These are phyloP conservation scores for Balearica regulorum DNA, from an alignment of 2,797 vertebrate genomes.

Conservation along the genomic window DNA sequence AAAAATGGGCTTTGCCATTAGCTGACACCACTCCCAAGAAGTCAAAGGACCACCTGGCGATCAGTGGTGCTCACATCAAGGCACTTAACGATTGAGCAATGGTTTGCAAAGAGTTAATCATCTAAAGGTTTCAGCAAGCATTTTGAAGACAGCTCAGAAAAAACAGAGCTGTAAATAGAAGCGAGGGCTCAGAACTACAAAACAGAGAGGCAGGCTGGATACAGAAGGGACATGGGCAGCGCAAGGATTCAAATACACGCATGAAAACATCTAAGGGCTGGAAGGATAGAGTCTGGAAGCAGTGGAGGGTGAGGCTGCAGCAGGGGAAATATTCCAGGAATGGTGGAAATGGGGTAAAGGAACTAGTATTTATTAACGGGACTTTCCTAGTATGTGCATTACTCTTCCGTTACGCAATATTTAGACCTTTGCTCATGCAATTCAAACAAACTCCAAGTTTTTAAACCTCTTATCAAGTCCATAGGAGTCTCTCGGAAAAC, in stretches of 20 bases:
- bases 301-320: background rate
- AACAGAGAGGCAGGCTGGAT: background rate
- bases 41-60: background rate
- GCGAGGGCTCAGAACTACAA: background rate
- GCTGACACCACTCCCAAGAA: background rate
- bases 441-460: background rate
- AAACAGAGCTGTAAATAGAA: background rate
- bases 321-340: background rate
- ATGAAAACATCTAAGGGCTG: background rate
- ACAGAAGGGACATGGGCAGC: background rate
- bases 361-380: background rate
- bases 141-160: background rate
- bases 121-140: background rate
- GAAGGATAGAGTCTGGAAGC: background rate
- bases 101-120: background rate
- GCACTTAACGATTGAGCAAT: background rate
- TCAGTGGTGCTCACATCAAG: background rate
- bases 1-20: background rate
- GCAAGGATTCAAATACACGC: background rate
- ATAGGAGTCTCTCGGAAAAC: background rate
- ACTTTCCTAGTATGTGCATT: background rate
- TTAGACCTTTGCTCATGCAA: background rate
- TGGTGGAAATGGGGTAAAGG: background rate
- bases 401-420: background rate
- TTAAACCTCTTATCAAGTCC: background rate